A percentile compares a stretch with the other conserved stretches of the same genome.
phyloP scores from a whole-genome alignment of 1,140 invertebrate genomes.

The Adelges cooleyi region DNA sequence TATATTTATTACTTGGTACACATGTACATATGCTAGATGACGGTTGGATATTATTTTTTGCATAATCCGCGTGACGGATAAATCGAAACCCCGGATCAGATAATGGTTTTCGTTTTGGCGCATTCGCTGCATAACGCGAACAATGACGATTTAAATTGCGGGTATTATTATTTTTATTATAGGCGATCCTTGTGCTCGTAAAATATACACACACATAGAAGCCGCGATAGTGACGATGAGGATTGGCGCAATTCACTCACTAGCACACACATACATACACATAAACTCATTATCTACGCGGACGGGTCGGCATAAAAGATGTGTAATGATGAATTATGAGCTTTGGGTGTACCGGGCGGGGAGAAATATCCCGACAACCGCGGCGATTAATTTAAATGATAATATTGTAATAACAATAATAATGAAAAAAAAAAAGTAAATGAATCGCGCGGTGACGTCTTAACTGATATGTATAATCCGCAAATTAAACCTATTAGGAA shows the following conservation, averaged over 20 bases:
- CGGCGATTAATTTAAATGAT: slow-evolving; percentile 23
- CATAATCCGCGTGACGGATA: no score
- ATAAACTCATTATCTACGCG: slow-evolving; percentile 5
- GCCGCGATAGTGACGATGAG: background rate
- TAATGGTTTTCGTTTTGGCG: no score
- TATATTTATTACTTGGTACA: no score
- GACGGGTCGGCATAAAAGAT: slow-evolving; percentile 12
- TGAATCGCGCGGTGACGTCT: slow-evolving; percentile 13
- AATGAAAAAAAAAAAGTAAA: background rate
- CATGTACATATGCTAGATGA: no score
- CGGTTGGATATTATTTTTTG: no score
- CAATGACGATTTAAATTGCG: slow-evolving; percentile 23
- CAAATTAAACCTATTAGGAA: background rate
- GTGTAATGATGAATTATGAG: slow-evolving; percentile 28
- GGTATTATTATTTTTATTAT: background rate
- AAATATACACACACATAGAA: no score
- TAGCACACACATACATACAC: background rate
- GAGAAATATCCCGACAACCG: background rate
- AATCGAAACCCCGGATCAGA: background rate
- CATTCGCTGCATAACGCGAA: background rate
- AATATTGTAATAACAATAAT: background rate
- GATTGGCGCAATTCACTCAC: background rate
- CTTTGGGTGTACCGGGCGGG: background rate
- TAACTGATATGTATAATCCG: background rate
- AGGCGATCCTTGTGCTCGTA: no score